Evolutionary conservation across 2,797 vertebrate species (phyloP).

Genomic region (Myotis findleyi): DNA sequence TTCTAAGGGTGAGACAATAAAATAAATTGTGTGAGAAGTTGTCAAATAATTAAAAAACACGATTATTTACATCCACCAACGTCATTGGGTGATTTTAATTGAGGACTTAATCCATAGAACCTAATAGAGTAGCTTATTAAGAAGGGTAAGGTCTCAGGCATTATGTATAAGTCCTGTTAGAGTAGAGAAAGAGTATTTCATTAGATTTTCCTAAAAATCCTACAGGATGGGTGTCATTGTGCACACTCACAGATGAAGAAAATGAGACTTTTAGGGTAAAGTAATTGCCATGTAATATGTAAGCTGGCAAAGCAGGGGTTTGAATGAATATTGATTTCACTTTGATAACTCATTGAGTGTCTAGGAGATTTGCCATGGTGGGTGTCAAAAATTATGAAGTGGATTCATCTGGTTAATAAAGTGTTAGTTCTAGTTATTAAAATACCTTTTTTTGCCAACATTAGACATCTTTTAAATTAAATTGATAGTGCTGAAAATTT

Average conservation of each 20-base stretch:
- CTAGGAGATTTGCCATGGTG: not conserved
- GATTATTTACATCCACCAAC: not conserved
- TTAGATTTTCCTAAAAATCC: not conserved
- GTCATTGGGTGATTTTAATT: not conserved
- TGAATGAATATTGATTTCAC: not conserved
- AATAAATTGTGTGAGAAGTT: not conserved
- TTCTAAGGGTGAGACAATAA: not conserved
- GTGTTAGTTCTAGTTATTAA: not conserved
- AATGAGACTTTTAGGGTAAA: not conserved
- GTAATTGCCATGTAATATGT: not conserved
- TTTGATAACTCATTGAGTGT: not conserved
- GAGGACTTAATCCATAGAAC: not conserved
- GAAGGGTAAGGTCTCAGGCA: not conserved
- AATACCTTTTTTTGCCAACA: not conserved
- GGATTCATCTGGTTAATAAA: slow-evolving; percentile 20
- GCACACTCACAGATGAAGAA: not conserved
- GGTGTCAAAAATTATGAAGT: not conserved
- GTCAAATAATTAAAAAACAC: not conserved
- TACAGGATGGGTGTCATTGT: not conserved
- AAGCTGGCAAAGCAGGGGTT: not conserved
- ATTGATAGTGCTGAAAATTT: slow-evolving; percentile 1
- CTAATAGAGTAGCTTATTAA: not conserved
- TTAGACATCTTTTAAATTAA: slow-evolving; percentile 5
- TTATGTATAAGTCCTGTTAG: not conserved
- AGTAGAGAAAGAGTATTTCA: not conserved